Evolutionary conservation across 2,113 vertebrate species (phyloP), one percentile per base, ranked within the genome.

Genomic region (Hassar affinis): DNA sequence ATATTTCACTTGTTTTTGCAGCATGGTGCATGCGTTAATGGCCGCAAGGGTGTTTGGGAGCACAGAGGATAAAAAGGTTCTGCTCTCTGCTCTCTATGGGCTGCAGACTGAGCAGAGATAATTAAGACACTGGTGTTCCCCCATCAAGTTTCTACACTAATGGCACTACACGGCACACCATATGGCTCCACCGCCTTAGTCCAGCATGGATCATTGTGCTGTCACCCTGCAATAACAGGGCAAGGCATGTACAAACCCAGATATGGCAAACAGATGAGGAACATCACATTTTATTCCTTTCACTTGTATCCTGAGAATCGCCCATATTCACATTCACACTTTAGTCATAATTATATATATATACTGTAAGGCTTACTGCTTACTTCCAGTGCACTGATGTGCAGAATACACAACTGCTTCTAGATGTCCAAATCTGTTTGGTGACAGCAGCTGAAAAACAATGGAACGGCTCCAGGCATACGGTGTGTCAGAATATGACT

Each of bases 401-500:
- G 14, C n/a, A 45, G 17, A 64, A 79, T 27, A 79, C 52, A n/a
- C 38, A 84, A 79, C 17, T 30, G 22, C 54, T 68, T 64, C 33
- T 18, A 68, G 82, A 77, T 49, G 59, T 56, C 35, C 20, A 68
- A 81, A 69, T 54, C 51, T 54, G 87, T 90, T 80, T 56, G 66
- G 45, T 76, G 61, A 45, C 38, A 78, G 62, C 45, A 54, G 30
- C 38, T 81, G n/a, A 47, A 84, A 78, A 33, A 84, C 68, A 84
- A 74, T 62, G 22, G 42, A 84, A 76, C 27, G 15, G 59, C 81
- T 87, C 84, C 88, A 84, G 88, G 72, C 85, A 77, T 81, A 72
- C 78, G 83, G 88, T 91, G 87, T 91, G 85, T 90, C 89, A 88
- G 68, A 38, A 89, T 89, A 87, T 92, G 91, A 93, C 86, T 89